These are phyloP conservation scores for Rhinoptilus africanus DNA, from an alignment of 2,113 vertebrate species.

Conservation along the genomic window DNA sequence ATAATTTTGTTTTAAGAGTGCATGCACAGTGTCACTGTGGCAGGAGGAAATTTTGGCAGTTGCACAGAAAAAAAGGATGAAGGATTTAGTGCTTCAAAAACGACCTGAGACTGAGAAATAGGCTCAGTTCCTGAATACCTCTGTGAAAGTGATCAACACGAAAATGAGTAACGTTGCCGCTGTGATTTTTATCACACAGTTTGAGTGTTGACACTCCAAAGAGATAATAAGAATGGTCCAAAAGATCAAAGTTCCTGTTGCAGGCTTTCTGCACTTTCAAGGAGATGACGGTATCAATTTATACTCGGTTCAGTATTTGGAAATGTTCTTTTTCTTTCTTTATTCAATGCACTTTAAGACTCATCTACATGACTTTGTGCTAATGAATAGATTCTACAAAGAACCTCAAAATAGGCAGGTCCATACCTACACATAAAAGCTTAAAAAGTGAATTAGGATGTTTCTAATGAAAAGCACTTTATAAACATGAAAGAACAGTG, in stretches of 20 bases:
- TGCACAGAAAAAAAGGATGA: not conserved
- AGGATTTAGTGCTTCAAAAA: not conserved
- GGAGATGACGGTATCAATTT: not conserved
- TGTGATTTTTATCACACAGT: conserved; percentile 24
- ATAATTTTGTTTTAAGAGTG: not conserved
- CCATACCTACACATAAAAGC: not conserved
- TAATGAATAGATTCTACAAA: conserved; percentile 2
- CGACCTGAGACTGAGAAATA: not conserved
- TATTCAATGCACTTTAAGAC: not conserved
- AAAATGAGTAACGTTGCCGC: conserved; percentile 13
- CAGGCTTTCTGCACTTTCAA: not conserved
- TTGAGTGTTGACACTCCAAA: conserved; percentile 21
- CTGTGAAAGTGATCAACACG: conserved; percentile 11
- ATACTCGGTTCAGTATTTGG: conserved; percentile 2
- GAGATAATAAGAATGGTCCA: not conserved
- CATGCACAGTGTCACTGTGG: not conserved
- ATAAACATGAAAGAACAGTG: not conserved
- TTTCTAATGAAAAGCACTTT: not conserved
- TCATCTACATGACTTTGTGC: not conserved
- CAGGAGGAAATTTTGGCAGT: not conserved
- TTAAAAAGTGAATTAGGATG: not conserved
- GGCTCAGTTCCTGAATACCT: not conserved
- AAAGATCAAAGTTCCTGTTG: not conserved
- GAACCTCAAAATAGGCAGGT: not conserved
- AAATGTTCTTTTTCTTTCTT: conserved; percentile 12